Percentiles rank a stretch among this genome's conserved stretches.
phyloP scores from a whole-genome alignment of 2,113 vertebrate species.

The Lophius piscatorius region DNA sequence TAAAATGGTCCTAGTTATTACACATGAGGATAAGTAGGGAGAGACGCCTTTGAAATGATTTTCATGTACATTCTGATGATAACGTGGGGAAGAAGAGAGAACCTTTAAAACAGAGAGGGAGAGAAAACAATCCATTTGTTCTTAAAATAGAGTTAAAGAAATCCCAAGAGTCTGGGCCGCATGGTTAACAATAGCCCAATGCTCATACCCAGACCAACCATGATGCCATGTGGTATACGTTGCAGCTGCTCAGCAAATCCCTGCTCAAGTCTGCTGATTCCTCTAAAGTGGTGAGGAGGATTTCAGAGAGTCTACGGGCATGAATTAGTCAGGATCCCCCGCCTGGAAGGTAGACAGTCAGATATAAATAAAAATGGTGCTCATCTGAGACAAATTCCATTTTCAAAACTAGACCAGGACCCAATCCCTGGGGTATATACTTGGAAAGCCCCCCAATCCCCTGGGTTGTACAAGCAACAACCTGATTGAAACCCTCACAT shows the following conservation, averaged over 20 bases:
- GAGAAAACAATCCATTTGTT: conserved; percentile 52
- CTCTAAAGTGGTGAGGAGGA: conserved; percentile 10
- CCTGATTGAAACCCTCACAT: too few relatives aligned
- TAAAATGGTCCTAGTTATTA: too few relatives aligned
- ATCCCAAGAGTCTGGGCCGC: conserved; percentile 27
- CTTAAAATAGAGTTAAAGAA: conserved; percentile 66
- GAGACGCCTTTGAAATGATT: background rate
- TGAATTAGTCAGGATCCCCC: too few relatives aligned
- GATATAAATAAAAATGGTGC: too few relatives aligned
- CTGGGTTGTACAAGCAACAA: too few relatives aligned
- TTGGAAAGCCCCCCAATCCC: too few relatives aligned
- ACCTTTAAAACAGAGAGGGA: background rate
- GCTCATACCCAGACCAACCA: conserved; percentile 20
- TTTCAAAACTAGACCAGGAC: too few relatives aligned
- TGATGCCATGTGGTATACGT: conserved; percentile 48
- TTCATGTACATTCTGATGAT: too few relatives aligned
- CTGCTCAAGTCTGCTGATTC: conserved; percentile 20
- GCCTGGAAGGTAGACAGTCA: too few relatives aligned
- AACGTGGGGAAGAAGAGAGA: background rate
- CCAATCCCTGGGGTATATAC: too few relatives aligned
- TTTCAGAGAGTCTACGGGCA: too few relatives aligned
- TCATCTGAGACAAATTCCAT: too few relatives aligned
- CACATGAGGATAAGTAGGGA: background rate
- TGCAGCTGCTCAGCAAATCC: conserved; percentile 64
- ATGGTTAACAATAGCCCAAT: conserved; percentile 55